phyloP scores from a whole-genome alignment of 1,140 invertebrate genomes.

The Drosophila ohnishii region DNA sequence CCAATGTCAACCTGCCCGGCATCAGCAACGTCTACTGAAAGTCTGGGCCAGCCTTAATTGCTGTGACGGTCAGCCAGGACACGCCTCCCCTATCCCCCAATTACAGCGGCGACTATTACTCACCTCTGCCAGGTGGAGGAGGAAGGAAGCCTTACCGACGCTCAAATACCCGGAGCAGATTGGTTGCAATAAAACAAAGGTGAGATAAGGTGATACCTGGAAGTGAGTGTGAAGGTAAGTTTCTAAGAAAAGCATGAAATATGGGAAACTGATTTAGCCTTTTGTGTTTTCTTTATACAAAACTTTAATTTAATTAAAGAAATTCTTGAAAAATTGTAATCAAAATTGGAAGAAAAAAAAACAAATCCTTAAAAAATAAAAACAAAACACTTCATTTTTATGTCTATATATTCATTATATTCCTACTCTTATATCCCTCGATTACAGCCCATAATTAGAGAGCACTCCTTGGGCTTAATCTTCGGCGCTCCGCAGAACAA shows the following conservation, averaged over 20 bases:
- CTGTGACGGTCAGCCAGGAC: constrained; percentile 32
- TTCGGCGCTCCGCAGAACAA: constrained; percentile 17
- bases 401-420: background rate
- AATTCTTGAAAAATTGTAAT: background rate
- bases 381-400: background rate
- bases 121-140: constrained; percentile 14
- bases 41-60: constrained; percentile 72
- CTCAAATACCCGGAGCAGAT: constrained; percentile 25
- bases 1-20: constrained; percentile 55
- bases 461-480: constrained; percentile 49
- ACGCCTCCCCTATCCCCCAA: background rate
- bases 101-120: constrained; percentile 40
- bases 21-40: constrained; percentile 43
- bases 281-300: background rate
- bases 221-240: background rate
- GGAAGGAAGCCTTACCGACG: constrained; percentile 9
- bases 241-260: background rate
- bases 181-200: constrained; percentile 20
- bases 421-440: background rate
- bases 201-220: constrained; percentile 19
- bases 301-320: background rate
- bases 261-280: too few relatives aligned
- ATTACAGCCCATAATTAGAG: constrained; percentile 31
- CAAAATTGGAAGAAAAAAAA: too few relatives aligned
- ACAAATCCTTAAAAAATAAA: too few relatives aligned